These are phyloP conservation scores for Caenorhabditis plicata DNA, from an alignment of 2,888 invertebrate genomes.

Conservation along the genomic window DNA sequence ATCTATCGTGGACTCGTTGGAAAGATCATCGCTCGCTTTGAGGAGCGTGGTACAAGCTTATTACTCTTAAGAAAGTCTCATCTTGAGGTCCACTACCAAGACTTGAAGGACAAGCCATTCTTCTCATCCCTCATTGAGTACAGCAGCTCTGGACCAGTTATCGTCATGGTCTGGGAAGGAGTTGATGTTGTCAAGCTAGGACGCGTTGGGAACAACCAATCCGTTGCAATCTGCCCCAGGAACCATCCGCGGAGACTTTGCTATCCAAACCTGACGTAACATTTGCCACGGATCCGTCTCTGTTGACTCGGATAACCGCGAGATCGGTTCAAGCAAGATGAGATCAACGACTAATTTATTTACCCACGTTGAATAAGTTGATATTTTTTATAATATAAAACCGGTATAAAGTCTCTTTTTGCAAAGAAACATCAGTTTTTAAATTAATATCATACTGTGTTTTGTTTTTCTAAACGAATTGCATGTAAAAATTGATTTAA, in stretches of 20 bases:
- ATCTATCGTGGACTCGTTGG: slow-evolving; percentile 85
- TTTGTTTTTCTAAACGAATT: no score
- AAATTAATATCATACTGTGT: no score
- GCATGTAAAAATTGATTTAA: no score
- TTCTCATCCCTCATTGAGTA: slow-evolving; percentile 90
- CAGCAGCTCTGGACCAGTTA: slow-evolving; percentile 82
- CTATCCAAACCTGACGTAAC: slow-evolving; percentile 76
- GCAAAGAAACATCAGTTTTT: no score
- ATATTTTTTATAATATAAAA: no score
- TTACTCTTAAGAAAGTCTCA: slow-evolving; percentile 85
- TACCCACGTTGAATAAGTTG: slow-evolving; percentile 35
- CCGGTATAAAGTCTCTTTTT: no score
- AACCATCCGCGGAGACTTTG: slow-evolving; percentile 94
- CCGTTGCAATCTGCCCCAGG: slow-evolving; percentile 92
- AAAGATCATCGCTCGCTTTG: slow-evolving; percentile 91
- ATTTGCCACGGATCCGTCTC: slow-evolving; percentile 95
- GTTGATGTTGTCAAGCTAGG: slow-evolving; percentile 78
- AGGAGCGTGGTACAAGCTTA: slow-evolving; percentile 95
- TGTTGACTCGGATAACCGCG: slow-evolving; percentile 91
- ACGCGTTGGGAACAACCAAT: slow-evolving; percentile 92
- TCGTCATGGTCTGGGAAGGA: slow-evolving; percentile 79
- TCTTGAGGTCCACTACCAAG: slow-evolving; percentile 85
- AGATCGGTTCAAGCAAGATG: slow-evolving; percentile 92
- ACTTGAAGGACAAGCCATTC: slow-evolving; percentile 85
- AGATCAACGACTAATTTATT: slow-evolving; percentile 74